Evolutionary conservation across 2,113 vertebrate genomes (phyloP), one percentile per base, ranked within the genome.

Genomic region (Tragelaphus strepsiceros): DNA sequence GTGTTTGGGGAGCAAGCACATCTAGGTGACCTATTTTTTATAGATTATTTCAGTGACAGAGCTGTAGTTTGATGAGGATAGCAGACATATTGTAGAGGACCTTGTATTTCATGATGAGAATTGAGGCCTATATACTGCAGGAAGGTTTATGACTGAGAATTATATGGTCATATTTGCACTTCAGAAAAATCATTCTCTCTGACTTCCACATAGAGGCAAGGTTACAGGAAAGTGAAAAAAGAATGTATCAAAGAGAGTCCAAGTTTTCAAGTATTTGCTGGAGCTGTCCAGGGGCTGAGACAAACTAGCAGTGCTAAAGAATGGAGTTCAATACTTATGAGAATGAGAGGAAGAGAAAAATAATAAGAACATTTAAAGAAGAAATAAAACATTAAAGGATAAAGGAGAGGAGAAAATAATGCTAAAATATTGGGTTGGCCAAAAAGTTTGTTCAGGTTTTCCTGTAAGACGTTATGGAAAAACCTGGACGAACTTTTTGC

Each of bases 161-260:
- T 89, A 53, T 13, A 51, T 51, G 13, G 46, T 67, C 78, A 92
- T 77, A 51, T 87, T 89, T 94, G 30, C 62, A 96, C 82, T 96
- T 88, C 93, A 91, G 84, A 67, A 91, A 95, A 95, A 67, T 15
- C 7, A 61, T 9, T 89, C 78, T 94, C 14, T 89, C 78, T 95
- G 22, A 94, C 30, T 92, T 92, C 21, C 21, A 94, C 46, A 87
- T 78, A 16, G 17, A 82, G 19, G 32, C 30, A 90, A 17, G 26
- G 21, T 43, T 95, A 46, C 13, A 56, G n/a, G 28, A 93, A 95
- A 93, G 54, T 53, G 24, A 92, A 86, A 32, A 83, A 95, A 91
- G 16, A 22, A 61, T 78, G 10, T 58, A 49, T 71, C 30, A 81
- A 35, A 81, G 58, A 94, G 53, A 94, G 32, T 91, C 43, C 61